phyloP scores from a whole-genome alignment of 1,140 invertebrate genomes.

The Batillaria attramentaria region DNA sequence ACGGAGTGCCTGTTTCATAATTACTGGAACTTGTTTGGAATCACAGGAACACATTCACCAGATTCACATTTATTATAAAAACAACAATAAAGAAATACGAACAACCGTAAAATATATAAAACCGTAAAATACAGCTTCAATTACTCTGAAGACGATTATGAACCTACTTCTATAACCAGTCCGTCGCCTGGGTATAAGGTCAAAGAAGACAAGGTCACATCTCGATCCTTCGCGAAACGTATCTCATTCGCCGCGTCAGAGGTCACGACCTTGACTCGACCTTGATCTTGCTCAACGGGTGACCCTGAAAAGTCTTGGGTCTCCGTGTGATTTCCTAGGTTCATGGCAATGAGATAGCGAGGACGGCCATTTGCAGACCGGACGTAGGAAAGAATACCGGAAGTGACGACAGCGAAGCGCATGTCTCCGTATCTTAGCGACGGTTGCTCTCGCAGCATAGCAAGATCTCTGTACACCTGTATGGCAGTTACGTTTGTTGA shows the following conservation, averaged over 20 bases:
- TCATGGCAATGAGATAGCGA: constrained; percentile 28
- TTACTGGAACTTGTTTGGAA: too few relatives aligned
- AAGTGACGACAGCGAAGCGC: constrained; percentile 19
- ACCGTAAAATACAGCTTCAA: not conserved
- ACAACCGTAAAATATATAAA: too few relatives aligned
- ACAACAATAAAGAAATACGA: too few relatives aligned
- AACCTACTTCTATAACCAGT: constrained; percentile 5
- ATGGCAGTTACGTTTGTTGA: constrained; percentile 15
- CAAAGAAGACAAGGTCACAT: not conserved
- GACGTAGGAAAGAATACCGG: constrained; percentile 38
- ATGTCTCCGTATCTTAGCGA: constrained; percentile 32
- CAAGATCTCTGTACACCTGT: constrained; percentile 37
- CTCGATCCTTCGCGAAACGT: not conserved
- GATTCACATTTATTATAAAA: not conserved
- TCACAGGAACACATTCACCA: too few relatives aligned
- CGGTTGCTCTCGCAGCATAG: constrained; percentile 30
- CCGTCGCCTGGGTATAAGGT: constrained; percentile 15
- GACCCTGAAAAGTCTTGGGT: constrained; percentile 11
- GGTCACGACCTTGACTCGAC: constrained; percentile 14
- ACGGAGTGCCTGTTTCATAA: too few relatives aligned
- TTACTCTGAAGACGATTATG: not conserved
- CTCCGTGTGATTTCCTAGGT: constrained; percentile 12
- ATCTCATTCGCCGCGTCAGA: constrained; percentile 11
- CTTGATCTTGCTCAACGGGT: constrained; percentile 1
- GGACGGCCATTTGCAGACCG: constrained; percentile 1